Percentiles rank a stretch among this genome's conserved stretches.
phyloP scores from a whole-genome alignment of 2,797 vertebrate genomes.

The Hapalemur alaotrensis region DNA sequence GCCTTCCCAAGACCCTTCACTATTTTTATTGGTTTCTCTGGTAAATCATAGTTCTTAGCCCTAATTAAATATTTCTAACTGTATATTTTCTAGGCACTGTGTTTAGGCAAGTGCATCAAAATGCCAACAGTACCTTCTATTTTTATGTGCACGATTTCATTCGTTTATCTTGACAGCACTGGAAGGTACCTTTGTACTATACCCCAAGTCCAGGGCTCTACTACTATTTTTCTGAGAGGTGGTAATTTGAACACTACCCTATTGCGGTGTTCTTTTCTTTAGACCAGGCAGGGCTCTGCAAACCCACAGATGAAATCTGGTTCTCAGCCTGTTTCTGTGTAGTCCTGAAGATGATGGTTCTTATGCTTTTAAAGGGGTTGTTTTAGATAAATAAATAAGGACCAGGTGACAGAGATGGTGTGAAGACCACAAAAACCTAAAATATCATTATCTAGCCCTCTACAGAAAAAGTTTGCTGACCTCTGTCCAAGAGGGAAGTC shows the following conservation, averaged over 20 bases:
- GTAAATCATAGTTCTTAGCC: no score
- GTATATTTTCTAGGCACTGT: background rate
- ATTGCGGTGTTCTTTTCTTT: background rate
- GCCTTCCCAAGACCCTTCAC: background rate
- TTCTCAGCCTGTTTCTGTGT: background rate
- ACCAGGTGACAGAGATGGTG: background rate
- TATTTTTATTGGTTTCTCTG: background rate
- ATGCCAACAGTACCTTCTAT: background rate
- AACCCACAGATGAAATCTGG: background rate
- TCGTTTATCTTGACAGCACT: background rate
- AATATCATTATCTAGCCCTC: background rate
- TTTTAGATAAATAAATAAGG: background rate
- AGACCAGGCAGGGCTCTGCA: background rate
- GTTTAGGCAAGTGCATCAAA: background rate
- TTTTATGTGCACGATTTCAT: background rate
- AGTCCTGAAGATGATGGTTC: background rate
- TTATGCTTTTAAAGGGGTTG: background rate
- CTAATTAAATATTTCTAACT: background rate
- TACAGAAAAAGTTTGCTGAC: background rate
- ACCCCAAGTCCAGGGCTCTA: no score
- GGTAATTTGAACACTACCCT: background rate
- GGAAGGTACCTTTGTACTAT: accelerated
- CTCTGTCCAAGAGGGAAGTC: background rate
- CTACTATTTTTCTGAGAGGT: background rate
- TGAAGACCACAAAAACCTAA: background rate